phyloP scores from a whole-genome alignment of 2,797 vertebrate genomes.

The Sibirionetta formosa region DNA sequence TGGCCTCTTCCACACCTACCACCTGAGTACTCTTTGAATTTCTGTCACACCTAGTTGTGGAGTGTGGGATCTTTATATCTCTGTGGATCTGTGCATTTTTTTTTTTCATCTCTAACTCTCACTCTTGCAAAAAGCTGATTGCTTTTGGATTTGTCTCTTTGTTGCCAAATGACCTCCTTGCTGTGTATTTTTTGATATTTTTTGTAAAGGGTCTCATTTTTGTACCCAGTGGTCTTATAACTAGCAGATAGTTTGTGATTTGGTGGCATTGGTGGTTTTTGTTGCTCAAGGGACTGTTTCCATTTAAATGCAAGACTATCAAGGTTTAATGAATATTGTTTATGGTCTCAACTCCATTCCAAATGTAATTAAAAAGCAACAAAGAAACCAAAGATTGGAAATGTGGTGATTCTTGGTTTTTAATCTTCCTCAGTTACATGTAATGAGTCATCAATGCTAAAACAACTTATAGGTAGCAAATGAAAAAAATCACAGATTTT shows the following conservation, averaged over 20 bases:
- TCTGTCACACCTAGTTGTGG: neutral
- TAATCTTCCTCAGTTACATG: neutral
- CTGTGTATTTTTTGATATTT: neutral
- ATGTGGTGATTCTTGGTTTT: neutral
- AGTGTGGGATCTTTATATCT: neutral
- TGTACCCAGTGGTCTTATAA: neutral
- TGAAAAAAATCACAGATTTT: neutral
- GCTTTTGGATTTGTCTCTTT: neutral
- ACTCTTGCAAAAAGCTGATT: neutral
- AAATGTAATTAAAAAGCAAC: constrained; percentile 9
- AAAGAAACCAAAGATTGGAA: neutral
- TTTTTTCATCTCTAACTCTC: neutral
- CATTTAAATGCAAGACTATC: neutral
- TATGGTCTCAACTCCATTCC: neutral
- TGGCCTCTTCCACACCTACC: neutral
- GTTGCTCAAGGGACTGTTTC: neutral
- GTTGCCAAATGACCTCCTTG: neutral
- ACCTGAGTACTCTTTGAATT: neutral
- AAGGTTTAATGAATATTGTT: neutral
- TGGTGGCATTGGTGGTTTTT: neutral
- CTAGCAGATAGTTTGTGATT: neutral
- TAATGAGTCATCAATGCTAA: neutral
- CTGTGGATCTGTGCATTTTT: neutral
- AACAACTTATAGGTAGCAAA: neutral
- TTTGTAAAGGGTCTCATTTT: neutral